Conservation (phyloP, 2,113 vertebrate species). For the Lamprologus sp. region DNA sequence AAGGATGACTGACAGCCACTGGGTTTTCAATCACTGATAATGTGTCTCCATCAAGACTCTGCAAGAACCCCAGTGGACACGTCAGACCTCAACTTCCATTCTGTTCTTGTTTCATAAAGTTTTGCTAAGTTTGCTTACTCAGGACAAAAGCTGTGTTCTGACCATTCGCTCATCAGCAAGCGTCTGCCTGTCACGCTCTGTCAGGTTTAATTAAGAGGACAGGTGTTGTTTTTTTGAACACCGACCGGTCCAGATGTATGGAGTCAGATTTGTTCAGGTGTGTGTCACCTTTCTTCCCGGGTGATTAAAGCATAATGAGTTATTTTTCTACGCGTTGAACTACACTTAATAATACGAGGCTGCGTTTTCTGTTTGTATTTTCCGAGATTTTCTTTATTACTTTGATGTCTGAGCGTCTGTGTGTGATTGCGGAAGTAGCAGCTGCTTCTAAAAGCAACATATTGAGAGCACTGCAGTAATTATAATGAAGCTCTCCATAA, state of each 20-base stretch:
- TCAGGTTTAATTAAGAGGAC: conserved; percentile 6
- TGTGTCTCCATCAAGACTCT: conserved; percentile 55
- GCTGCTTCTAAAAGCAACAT: conserved; percentile 9
- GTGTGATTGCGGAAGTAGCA: background rate
- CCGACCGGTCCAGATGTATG: background rate
- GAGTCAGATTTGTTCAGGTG: background rate
- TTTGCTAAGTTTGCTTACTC: background rate
- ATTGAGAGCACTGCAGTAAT: background rate
- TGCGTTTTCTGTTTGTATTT: background rate
- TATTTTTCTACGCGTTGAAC: background rate
- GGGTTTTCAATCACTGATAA: conserved; percentile 44
- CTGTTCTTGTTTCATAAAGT: background rate
- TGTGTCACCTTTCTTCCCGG: background rate
- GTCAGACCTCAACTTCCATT: background rate
- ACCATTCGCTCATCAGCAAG: background rate
- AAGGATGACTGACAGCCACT: conserved; percentile 25
- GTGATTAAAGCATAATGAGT: background rate
- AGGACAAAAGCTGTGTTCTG: background rate
- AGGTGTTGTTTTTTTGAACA: background rate
- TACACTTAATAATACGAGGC: background rate
- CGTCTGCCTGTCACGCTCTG: background rate
- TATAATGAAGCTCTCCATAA: background rate
- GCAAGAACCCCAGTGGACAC: background rate
- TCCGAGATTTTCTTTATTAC: background rate
- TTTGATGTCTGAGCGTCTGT: background rate